Percentiles rank a stretch among this genome's conserved stretches.
phyloP scores from a whole-genome alignment of 1,140 invertebrate species.

The Papilio polyxenes region DNA sequence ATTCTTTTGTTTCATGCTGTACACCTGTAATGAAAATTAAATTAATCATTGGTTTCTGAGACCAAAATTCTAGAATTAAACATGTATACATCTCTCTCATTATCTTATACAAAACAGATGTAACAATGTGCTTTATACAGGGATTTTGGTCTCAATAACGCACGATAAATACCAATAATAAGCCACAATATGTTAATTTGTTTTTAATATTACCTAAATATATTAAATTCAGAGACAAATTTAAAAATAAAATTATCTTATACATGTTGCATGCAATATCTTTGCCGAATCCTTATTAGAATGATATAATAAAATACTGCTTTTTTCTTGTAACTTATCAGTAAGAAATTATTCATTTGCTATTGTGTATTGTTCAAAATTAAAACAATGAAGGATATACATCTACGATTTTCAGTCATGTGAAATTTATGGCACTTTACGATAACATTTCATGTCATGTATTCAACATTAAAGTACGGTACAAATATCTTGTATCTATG shows the following conservation, averaged over 20 bases:
- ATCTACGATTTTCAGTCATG: constrained; percentile 18
- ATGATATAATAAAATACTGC: background rate
- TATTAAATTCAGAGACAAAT: background rate
- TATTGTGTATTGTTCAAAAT: constrained; percentile 13
- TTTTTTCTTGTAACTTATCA: background rate
- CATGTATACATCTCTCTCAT: too few relatives aligned
- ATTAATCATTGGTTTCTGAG: too few relatives aligned
- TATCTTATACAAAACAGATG: too few relatives aligned
- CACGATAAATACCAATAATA: background rate
- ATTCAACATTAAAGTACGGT: background rate
- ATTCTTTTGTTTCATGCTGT: background rate
- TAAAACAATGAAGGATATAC: background rate
- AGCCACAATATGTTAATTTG: background rate
- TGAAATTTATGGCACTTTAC: background rate
- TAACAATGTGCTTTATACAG: too few relatives aligned
- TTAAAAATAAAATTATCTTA: background rate
- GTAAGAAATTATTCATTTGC: background rate
- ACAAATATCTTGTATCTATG: background rate
- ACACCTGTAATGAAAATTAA: background rate
- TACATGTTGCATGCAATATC: constrained; percentile 1
- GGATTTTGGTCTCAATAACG: too few relatives aligned
- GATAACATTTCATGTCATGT: background rate
- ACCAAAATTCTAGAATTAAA: too few relatives aligned
- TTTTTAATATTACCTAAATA: constrained; percentile 13
- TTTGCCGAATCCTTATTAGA: background rate